Base-by-base conservation (phyloP, 2,113 vertebrate species). In the Pungitius pungitius region DNA sequence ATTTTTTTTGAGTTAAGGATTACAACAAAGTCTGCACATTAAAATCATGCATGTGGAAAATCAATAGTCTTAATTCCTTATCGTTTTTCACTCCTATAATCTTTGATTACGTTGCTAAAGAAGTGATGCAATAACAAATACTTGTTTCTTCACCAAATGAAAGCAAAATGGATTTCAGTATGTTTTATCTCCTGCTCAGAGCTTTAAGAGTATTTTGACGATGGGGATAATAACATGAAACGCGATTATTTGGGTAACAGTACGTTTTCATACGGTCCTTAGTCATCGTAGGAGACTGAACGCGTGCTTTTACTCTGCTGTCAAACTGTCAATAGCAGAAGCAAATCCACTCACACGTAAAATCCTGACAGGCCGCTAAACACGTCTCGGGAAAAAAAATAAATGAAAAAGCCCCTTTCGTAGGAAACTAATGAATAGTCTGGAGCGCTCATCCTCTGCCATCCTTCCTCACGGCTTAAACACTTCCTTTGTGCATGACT, bases 351-450 rank as follows among this genome's bases (percentile, higher is more conserved):
- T 18, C 70, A n/a, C 70, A 57, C 61, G 67, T 26, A 39, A 49
- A 42, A 69, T 68, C n/a, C 59, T 84, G 80, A 87, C 56, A 75
- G 72, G 54, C 80, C 73, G 73, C 78, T 80, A 58, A 79, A 80
- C 43, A 74, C 27, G 8, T 65, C 69, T 77, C 81, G 72, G 78
- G 63, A 74, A 86, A 83, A 81, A 35, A 30, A 30, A 7, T 3
- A 35, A 7, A 35, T 5, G 6, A 35, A 35, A 35, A 35, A 3
- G n/a, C n/a, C n/a, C 40, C 69, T 64, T 78, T 88, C 62, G 72
- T 68, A 86, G 42, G 45, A 85, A 84, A 78, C 73, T 55, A 78
- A 80, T 75, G 49, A 88, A 81, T 58, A 35, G 20, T 84, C 45
- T 77, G 60, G 26, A 74, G 68, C 66, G 58, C 56, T 75, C 52